A percentile compares a stretch with the other conserved stretches of the same genome.
Evolutionary conservation across 1,140 invertebrate species (phyloP).

Genomic region (Cotesia chilonis): DNA sequence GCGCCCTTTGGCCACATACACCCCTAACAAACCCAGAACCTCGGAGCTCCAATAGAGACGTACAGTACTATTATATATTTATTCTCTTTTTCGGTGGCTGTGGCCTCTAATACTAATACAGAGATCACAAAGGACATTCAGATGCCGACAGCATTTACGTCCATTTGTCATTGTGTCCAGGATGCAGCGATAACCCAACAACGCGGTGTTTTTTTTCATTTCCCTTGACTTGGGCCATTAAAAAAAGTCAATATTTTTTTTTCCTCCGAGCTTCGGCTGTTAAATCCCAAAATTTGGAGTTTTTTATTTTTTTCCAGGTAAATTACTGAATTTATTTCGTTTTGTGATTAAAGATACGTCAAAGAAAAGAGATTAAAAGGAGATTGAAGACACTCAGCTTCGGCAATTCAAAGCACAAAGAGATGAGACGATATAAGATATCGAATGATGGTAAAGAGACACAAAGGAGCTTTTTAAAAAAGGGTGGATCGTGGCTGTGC

Average conservation of each 20-base stretch:
- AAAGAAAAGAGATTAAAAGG: too few relatives aligned
- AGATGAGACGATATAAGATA: constrained; percentile 15
- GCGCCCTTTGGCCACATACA: too few relatives aligned
- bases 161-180: constrained; percentile 11
- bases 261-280: too few relatives aligned
- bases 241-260: too few relatives aligned
- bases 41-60: constrained; percentile 26
- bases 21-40: constrained; percentile 13
- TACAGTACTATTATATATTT: not conserved
- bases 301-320: too few relatives aligned
- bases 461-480: not conserved
- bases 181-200: not conserved
- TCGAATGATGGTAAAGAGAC: constrained; percentile 34
- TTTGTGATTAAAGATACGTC: too few relatives aligned
- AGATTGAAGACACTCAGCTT: too few relatives aligned
- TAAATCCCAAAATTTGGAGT: too few relatives aligned
- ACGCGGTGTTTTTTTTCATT: not conserved
- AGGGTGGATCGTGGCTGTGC: constrained; percentile 5
- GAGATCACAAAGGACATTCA: constrained; percentile 51
- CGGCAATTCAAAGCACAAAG: too few relatives aligned
- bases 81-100: not conserved
- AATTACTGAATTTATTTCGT: too few relatives aligned
- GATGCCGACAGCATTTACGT: constrained; percentile 3
- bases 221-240: not conserved
- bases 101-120: constrained; percentile 38